A percentile compares a stretch with the other conserved stretches of the same genome.
These are phyloP conservation scores for Homarus americanus DNA, from an alignment of 1,140 invertebrate genomes.

Conservation along the genomic window DNA sequence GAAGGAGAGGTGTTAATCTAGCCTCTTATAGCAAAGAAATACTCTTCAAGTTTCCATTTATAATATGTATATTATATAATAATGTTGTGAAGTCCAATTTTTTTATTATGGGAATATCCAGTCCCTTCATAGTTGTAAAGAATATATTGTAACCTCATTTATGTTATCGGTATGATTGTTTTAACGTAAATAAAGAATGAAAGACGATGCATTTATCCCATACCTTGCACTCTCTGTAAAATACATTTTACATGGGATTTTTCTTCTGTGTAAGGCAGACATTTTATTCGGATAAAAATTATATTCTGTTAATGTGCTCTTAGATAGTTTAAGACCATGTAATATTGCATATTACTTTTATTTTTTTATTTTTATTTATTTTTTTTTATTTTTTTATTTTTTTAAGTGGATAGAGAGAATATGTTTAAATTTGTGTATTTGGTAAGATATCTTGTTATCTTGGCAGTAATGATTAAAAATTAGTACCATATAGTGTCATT, in stretches of 20 bases:
- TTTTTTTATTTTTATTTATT: too few relatives aligned
- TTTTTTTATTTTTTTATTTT: too few relatives aligned
- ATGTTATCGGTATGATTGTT: constrained; percentile 61
- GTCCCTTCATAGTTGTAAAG: constrained; percentile 49
- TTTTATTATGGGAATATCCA: constrained; percentile 2
- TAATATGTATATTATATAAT: constrained; percentile 3
- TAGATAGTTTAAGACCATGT: too few relatives aligned
- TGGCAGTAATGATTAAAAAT: too few relatives aligned
- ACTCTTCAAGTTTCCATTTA: not conserved
- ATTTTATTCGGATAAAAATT: too few relatives aligned
- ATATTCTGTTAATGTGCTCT: too few relatives aligned
- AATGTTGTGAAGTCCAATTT: constrained; percentile 13
- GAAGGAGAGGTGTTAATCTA: constrained; percentile 21
- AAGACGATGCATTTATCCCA: not conserved
- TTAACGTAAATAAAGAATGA: constrained; percentile 61
- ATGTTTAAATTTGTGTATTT: too few relatives aligned
- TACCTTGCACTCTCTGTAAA: not conserved
- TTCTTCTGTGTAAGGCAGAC: too few relatives aligned
- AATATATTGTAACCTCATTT: constrained; percentile 51
- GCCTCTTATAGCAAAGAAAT: constrained; percentile 4
- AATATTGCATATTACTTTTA: too few relatives aligned
- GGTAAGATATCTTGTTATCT: too few relatives aligned
- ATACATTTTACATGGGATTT: not conserved
- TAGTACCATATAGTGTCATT: too few relatives aligned
- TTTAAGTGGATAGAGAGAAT: too few relatives aligned